Base-by-base conservation (phyloP, 2,888 invertebrate species). In the Spicauda simplicius region DNA sequence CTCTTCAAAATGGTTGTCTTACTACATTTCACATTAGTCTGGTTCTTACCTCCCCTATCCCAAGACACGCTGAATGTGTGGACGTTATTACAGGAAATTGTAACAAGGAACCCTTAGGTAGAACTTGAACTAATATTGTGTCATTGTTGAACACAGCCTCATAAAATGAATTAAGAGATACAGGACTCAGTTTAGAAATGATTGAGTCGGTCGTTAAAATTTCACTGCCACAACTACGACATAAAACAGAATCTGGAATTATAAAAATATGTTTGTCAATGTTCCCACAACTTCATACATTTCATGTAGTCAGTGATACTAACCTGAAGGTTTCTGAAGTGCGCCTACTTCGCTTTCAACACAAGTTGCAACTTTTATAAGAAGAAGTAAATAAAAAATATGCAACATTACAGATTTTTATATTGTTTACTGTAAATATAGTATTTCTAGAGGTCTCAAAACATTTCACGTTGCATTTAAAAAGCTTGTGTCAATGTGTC, bases 171-270 rank as follows among this genome's bases (percentile, higher is more conserved):
- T 81, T 73, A 33, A 71, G 72, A 54, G 88, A 77, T 12, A 70
- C 71, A 12, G 79, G 74, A 71, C 84, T 86, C 4, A 68, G 55
- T 71, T 83, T 84, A 8, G 79, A 73, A 69, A 83, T 76, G 62
- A 88, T 74, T 60, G 78, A 74, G 64, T 76, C 72, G 6, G 80
- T 77, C 50, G 76, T 76, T 30, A 85, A 74, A 25, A 87, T 69
- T 16, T 80, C 77, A 72, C 71, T 72, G 19, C 88, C 89, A 78
- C 90, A 90, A 67, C 69, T 71, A 56, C 88, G 85, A 74, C 90
- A 89, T 50, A 90, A 72, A 71, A 89, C 81, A 69, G 74, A 70
- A 33, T 83, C 88, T 87, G 84, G 71, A 81, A 80, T 66, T 0
- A 65, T n/a, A 54, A 53, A 58, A 50, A 12, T 1, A 45, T 61